Percentiles rank a stretch among this genome's conserved stretches.
phyloP scores from a whole-genome alignment of 2,888 invertebrate genomes.

The Lasioglossum morio region DNA sequence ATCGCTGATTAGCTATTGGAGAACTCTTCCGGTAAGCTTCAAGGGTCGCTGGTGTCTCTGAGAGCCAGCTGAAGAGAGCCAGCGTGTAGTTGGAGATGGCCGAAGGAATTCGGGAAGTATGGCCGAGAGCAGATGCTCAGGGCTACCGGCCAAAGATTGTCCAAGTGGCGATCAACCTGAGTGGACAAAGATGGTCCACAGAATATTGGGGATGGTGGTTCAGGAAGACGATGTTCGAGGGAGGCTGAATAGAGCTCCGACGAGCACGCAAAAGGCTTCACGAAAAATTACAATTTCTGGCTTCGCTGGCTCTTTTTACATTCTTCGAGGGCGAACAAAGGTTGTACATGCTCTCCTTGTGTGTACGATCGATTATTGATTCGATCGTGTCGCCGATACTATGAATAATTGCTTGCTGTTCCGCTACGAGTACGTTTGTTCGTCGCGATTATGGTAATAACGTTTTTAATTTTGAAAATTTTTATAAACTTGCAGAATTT shows the following conservation, averaged over 20 bases:
- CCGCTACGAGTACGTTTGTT: background rate
- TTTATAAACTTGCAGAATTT: no score
- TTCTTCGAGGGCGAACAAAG: background rate
- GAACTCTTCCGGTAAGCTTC: background rate
- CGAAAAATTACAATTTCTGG: constrained; percentile 10
- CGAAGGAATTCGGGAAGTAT: background rate
- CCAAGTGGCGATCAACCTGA: background rate
- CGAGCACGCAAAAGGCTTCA: background rate
- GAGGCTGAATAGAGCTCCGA: background rate
- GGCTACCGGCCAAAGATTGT: background rate
- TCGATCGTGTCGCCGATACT: background rate
- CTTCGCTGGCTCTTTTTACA: background rate
- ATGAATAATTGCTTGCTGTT: background rate
- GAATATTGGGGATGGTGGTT: background rate
- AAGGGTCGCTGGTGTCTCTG: background rate
- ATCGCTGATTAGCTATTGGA: background rate
- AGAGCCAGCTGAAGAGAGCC: background rate
- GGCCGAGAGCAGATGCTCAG: background rate
- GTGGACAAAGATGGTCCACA: background rate
- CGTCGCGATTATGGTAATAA: background rate
- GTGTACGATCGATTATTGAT: background rate
- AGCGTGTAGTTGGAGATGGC: background rate
- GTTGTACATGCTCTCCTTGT: background rate
- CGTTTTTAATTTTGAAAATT: no score
- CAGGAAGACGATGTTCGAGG: background rate